Evolutionary conservation across 2,888 invertebrate species (phyloP).

Genomic region (Odontocerum albicorne): DNA sequence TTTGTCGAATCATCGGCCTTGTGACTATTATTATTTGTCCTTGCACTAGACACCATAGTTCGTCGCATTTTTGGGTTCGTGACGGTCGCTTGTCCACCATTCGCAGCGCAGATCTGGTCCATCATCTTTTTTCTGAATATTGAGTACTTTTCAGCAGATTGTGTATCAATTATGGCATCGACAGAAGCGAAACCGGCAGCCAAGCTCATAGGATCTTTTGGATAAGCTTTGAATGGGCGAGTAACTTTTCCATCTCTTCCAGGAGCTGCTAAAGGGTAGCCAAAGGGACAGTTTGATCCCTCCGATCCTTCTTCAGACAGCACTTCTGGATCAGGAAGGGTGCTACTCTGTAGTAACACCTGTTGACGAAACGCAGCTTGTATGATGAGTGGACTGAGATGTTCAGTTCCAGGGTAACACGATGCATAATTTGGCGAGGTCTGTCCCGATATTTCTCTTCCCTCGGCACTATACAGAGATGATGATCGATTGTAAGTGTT

Average conservation of each 20-base stretch:
- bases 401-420: constrained; percentile 23
- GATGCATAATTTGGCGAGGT: constrained; percentile 22
- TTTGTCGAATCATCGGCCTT: constrained; percentile 48
- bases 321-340: constrained; percentile 16
- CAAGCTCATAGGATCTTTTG: constrained; percentile 66
- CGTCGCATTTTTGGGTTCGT: constrained; percentile 76
- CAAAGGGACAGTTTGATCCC: constrained; percentile 33
- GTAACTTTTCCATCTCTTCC: constrained; percentile 48
- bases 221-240: constrained; percentile 72
- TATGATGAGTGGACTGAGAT: constrained; percentile 24
- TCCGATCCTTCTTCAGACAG: constrained; percentile 30
- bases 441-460: constrained; percentile 4
- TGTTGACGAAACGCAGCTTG: constrained; percentile 30
- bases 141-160: constrained; percentile 67
- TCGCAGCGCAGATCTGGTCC: constrained; percentile 64
- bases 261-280: constrained; percentile 38
- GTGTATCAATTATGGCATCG: constrained; percentile 56
- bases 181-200: constrained; percentile 51
- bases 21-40: constrained; percentile 36
- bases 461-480: constrained; percentile 20
- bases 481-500: constrained; percentile 7
- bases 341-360: constrained; percentile 16
- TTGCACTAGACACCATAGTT: constrained; percentile 45
- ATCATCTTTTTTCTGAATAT: constrained; percentile 71
- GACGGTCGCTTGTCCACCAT: constrained; percentile 57